A percentile compares a stretch with the other conserved stretches of the same genome.
phyloP scores from a whole-genome alignment of 2,797 vertebrate species.

The Sus cebifrons region DNA sequence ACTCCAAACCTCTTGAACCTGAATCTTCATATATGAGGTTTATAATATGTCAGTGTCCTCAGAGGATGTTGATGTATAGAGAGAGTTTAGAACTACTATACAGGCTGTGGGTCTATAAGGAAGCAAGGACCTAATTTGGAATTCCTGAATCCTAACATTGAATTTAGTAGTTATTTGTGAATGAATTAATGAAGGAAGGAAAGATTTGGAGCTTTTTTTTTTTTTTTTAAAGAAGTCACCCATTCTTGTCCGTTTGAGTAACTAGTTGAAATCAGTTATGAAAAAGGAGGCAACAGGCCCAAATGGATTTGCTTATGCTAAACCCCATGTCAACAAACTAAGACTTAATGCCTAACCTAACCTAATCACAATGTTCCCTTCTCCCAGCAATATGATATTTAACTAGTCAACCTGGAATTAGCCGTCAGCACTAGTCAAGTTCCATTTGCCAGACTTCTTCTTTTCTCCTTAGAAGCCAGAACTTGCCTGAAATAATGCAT shows the following conservation, averaged over 20 bases:
- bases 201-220: background rate
- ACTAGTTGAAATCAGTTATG: background rate
- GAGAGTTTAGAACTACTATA: background rate
- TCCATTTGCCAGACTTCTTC: background rate
- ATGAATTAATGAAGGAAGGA: background rate
- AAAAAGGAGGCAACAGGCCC: background rate
- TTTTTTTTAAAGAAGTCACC: background rate
- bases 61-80: background rate
- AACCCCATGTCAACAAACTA: background rate
- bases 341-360: background rate
- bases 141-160: background rate
- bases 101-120: background rate
- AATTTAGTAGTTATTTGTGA: background rate
- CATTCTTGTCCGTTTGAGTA: background rate
- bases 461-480: background rate
- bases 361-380: background rate
- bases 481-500: background rate
- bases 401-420: background rate
- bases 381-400: background rate
- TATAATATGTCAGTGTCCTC: background rate
- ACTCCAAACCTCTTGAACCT: background rate
- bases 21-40: background rate
- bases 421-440: background rate
- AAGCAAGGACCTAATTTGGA: background rate
- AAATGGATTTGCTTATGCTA: fast-evolving